phyloP scores from a whole-genome alignment of 2,888 invertebrate genomes.

The Ornithoptera alexandrae region DNA sequence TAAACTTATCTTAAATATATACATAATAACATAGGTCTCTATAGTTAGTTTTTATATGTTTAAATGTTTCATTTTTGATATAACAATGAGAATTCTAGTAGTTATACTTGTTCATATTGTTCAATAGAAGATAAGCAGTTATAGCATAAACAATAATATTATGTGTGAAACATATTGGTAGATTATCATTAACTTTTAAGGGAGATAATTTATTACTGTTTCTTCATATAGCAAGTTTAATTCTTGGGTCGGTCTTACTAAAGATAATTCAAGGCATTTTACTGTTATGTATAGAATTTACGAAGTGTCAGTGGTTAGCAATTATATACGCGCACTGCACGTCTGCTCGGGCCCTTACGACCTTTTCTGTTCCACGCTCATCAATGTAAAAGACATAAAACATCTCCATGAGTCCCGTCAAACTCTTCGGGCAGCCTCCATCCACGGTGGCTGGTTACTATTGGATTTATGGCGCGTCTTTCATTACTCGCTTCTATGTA shows the following conservation, averaged over 20 bases:
- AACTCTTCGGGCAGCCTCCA: constrained; percentile 48
- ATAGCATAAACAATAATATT: no score
- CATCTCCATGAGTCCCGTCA: constrained; percentile 57
- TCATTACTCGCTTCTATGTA: constrained; percentile 49
- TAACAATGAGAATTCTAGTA: not conserved
- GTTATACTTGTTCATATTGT: not conserved
- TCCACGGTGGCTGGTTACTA: constrained; percentile 50
- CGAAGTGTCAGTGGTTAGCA: constrained; percentile 35
- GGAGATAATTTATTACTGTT: constrained; percentile 11
- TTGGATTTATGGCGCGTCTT: constrained; percentile 61
- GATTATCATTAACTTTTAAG: not conserved
- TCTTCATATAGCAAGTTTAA: constrained; percentile 5
- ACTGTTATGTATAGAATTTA: constrained; percentile 31
- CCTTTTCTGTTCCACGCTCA: constrained; percentile 55
- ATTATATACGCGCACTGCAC: constrained; percentile 30
- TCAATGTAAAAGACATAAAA: constrained; percentile 71
- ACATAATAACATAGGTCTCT: not conserved
- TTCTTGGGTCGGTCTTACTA: not conserved
- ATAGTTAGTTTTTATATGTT: not conserved
- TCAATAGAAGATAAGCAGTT: not conserved
- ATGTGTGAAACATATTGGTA: not conserved
- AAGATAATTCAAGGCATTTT: constrained; percentile 12
- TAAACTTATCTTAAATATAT: no score
- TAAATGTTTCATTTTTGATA: not conserved
- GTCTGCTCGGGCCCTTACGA: constrained; percentile 39